Evolutionary conservation across 2,797 vertebrate species (phyloP), one percentile per base, ranked within the genome.

Genomic region (Brachyrhaphis roseni): DNA sequence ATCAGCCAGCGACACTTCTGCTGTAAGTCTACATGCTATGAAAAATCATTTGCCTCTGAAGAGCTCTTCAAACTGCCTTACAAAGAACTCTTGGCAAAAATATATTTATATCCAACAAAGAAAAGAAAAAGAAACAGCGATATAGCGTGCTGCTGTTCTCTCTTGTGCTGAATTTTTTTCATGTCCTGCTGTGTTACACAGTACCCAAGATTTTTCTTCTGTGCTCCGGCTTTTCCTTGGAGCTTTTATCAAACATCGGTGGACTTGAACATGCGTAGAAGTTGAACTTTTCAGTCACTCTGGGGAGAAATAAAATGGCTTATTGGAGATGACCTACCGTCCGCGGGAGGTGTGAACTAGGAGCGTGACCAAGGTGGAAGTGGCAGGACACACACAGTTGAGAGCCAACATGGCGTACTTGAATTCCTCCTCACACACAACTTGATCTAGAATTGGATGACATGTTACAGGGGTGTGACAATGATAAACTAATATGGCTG

Each of bases 381-480:
- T 98, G 81, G 97, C 97, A 0, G 98, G 97, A 82, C 98, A 98
- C 87, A 98, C 94, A 0, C 98, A 98, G 92, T 98, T 98, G 71
- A 98, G 93, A 0, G 98, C 98, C 94, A 98, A 90, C 97, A 98
- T 96, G 90, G 98, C 98, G 0, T 97, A 98, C 71, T 98, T 98
- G 91, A 98, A 98, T 82, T 98, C 98, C 81, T 98, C 98, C 87
- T 98, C 98, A 4, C 98, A 98, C 74, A 98, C 97, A 15, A 98
- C 97, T 0, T 98, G 97, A 94, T 98, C 98, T 98, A 91, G 49
- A 93, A 83, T 64, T 15, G 16, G 74, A 49, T 1, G 20, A 53
- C 49, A 23, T 10, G 49, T 26, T 53, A 8, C 1, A 77, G 10
- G 46, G 28, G 68, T 28, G 41, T 15, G 28, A 71, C 68, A 71